A percentile compares a stretch with the other conserved stretches of the same genome.
These are phyloP conservation scores for Tapirus terrestris DNA, from an alignment of 2,113 vertebrate genomes.

Conservation along the genomic window DNA sequence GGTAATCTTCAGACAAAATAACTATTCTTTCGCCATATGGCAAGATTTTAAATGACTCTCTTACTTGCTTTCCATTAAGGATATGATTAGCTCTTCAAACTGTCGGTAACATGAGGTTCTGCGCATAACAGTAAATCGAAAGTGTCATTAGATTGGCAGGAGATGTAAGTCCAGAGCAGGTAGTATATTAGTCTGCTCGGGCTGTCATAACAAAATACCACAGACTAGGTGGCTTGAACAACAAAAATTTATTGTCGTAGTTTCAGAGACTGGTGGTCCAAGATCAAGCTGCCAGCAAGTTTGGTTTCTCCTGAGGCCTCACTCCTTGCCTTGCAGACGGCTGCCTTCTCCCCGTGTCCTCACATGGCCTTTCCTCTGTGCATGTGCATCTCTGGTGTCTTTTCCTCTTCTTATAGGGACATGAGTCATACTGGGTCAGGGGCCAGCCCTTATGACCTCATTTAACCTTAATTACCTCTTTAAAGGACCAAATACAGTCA, in stretches of 20 bases:
- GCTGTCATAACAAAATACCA: not conserved
- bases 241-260: not conserved
- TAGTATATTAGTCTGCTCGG: fast-evolving
- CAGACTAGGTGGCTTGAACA: not conserved
- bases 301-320: not conserved
- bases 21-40: not conserved
- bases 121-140: not conserved
- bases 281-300: not conserved
- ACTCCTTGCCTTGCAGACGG: not conserved
- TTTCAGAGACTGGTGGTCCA: not conserved
- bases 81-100: not conserved
- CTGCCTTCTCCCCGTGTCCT: not conserved
- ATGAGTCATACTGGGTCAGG: not conserved
- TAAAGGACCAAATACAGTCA: too few relatives aligned
- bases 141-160: not conserved
- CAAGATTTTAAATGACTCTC: not conserved
- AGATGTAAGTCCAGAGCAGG: fast-evolving
- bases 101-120: not conserved
- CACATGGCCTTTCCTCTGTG: not conserved
- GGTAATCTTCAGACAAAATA: not conserved
- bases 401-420: not conserved
- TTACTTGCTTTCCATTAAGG: not conserved
- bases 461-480: too few relatives aligned
- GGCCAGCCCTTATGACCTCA: not conserved
- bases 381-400: not conserved